phyloP scores from a whole-genome alignment of 1,140 invertebrate genomes.

The Hesperophylax magnus region DNA sequence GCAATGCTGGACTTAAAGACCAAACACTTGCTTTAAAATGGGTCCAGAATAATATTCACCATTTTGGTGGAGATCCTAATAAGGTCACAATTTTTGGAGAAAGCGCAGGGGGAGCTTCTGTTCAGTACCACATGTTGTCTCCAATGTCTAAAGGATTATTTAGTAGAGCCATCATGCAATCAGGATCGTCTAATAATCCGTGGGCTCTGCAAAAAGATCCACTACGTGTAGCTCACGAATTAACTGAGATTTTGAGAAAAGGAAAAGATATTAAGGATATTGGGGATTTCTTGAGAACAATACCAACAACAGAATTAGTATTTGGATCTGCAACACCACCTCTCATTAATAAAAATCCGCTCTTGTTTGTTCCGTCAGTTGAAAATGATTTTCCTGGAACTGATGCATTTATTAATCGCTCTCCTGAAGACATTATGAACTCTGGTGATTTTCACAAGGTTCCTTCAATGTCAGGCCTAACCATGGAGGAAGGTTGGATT shows the following conservation, averaged over 20 bases:
- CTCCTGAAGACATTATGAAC: conserved; percentile 49
- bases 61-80: conserved; percentile 80
- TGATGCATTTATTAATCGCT: conserved; percentile 46
- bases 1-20: conserved; percentile 81
- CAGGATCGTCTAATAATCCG: conserved; percentile 73
- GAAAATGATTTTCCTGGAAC: conserved; percentile 45
- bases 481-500: conserved; percentile 50
- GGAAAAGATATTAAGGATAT: conserved; percentile 61
- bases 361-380: conserved; percentile 27
- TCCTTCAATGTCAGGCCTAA: conserved; percentile 51
- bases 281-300: conserved; percentile 50
- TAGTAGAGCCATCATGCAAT: conserved; percentile 63
- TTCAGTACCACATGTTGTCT: conserved; percentile 59
- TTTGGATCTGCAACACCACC: conserved; percentile 58
- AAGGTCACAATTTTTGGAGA: conserved; percentile 79
- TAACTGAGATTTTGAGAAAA: conserved; percentile 71
- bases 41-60: conserved; percentile 76
- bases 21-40: conserved; percentile 77
- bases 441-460: conserved; percentile 55
- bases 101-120: conserved; percentile 73
- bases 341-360: conserved; percentile 47
- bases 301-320: conserved; percentile 54
- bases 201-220: conserved; percentile 73
- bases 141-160: conserved; percentile 58
- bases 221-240: conserved; percentile 66